Evolutionary conservation across 2,888 invertebrate species (phyloP), one percentile per base, ranked within the genome.

Genomic region (Sesamia inferens): DNA sequence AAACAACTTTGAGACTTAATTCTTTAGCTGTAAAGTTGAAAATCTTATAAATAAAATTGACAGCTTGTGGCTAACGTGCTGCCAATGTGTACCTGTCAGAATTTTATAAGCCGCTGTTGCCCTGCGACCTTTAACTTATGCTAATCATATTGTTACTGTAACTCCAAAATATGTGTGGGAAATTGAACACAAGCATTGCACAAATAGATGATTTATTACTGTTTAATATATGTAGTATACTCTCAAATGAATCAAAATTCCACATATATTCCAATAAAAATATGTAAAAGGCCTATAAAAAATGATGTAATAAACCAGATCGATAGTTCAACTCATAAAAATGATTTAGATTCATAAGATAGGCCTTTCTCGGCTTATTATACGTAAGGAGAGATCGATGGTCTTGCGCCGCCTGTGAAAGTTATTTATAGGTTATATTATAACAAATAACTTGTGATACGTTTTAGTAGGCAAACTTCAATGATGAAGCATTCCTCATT

Each of bases 341-440:
- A 67, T 77, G 65, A 81, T 77, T 82, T 76, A 71, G 75, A 69
- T 76, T 79, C 71, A 76, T 79, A 71, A 62, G 71, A 75, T 78
- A 73, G 68, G 73, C 62, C 68, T 74, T 76, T 71, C 64, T 62
- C 76, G 69, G 71, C 69, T 68, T 64, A 68, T 72, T 61, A 59
- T 62, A 67, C 31, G 72, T 62, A 83, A 78, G 69, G 78, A 44
- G 84, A 88, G 86, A 87, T 89, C 85, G 87, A 89, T 88, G 86
- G 68, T 78, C 74, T 67, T 85, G 78, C 71, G 65, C 63, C 44
- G 66, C 80, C 79, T 65, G 82, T 74, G 81, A 83, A 85, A 76
- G 78, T 83, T 85, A 86, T 88, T 88, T 87, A 88, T 85, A 79
- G 84, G 78, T 77, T 75, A 79, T 71, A 79, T 71, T 71, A 64